Evolutionary conservation across 2,888 invertebrate genomes (phyloP), one percentile per base, ranked within the genome.

Genomic region (Metacarcinus magister): DNA sequence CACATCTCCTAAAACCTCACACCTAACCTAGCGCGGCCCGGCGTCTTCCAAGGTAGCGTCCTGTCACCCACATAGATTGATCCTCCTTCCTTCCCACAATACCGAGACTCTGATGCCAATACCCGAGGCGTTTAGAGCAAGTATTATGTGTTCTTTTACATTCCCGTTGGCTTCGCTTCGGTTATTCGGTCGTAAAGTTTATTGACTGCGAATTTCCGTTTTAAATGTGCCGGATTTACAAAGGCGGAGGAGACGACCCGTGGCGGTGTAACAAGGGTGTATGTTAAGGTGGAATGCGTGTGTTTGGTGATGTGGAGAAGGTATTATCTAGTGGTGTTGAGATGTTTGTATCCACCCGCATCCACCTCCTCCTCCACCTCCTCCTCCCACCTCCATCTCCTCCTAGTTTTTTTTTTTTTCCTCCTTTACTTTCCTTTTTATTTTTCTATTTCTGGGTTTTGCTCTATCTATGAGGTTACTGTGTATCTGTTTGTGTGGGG

Each of bases 181-280:
- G 82, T 82, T 82, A 82, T 82, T 82, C 32, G 82, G 10, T 82
- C 82, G 82, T 82, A 82, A 82, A 82, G 10, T 82, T 82, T 82
- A 82, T 82, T 10, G 82, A 82, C 82, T 82, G 82, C 82, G 32
- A 82, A 82, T 82, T 32, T 32, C 82, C 82, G 82, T 82, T 82
- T 82, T 82, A 82, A 82, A 82, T 82, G 82, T 82, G 82, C 28
- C 3, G 82, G 32, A 82, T 82, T 32, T 82, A 5, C 82, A 28
- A 32, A 82, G 82, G 82, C 32, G 32, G 32, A 82, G 32, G 32
- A 32, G 82, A 32, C 82, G 82, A 7, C n/a, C 67, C 67, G 67
- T 48, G 67, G 67, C 3, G 32, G 82, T 7, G 32, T 82, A 82
- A 82, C 82, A 82, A 32, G 82, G 4, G 19, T 2, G 32, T 82